Percentiles rank a stretch among this genome's conserved stretches.
Conservation (phyloP, 2,888 invertebrate genomes). For the Orthosia cruda region DNA sequence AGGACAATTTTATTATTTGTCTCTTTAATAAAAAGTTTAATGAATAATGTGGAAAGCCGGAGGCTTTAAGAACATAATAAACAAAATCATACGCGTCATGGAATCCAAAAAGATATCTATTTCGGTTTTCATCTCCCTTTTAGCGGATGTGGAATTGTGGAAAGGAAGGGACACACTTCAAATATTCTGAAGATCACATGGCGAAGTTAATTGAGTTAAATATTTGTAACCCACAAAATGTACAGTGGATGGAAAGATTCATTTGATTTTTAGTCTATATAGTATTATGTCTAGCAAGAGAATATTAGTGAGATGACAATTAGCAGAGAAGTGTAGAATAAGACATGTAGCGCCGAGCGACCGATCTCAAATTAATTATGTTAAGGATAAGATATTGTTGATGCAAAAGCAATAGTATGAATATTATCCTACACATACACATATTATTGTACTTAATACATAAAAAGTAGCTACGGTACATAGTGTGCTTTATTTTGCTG, state of each 20-base stretch:
- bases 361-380: no score
- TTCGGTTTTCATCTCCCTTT: conserved; percentile 46
- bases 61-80: conserved; percentile 34
- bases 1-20: neutral
- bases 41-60: conserved; percentile 5
- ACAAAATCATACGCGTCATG: conserved; percentile 40
- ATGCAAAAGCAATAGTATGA: no score
- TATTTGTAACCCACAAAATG: conserved; percentile 44
- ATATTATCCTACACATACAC: no score
- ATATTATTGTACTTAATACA: no score
- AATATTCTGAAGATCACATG: conserved; percentile 23
- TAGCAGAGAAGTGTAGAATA: no score
- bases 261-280: conserved; percentile 1
- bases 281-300: no score
- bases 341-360: no score
- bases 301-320: no score
- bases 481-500: no score
- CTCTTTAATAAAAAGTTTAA: neutral
- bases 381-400: no score
- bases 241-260: conserved; percentile 11
- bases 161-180: conserved; percentile 47
- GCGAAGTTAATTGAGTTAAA: conserved; percentile 63
- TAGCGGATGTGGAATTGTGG: conserved; percentile 42
- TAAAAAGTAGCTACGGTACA: no score
- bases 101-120: conserved; percentile 49